Percentiles rank a stretch among this genome's conserved stretches.
These are phyloP conservation scores for Metopolophium dirhodum DNA, from an alignment of 1,140 invertebrate species.

Conservation along the genomic window DNA sequence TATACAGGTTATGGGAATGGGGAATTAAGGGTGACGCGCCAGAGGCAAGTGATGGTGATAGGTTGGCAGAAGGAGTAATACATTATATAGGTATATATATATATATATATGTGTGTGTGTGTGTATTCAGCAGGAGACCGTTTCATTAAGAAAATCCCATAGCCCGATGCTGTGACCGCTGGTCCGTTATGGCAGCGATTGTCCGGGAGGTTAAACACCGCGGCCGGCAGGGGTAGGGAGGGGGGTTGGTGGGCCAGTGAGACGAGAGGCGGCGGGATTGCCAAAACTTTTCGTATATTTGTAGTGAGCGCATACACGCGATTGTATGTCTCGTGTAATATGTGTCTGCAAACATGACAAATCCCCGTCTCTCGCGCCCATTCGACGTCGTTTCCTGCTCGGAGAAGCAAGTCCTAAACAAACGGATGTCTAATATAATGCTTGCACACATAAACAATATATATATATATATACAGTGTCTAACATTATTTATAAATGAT, in stretches of 20 bases:
- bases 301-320: not conserved
- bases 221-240: not conserved
- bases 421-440: not conserved
- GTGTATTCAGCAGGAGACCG: not conserved
- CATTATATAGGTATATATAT: not conserved
- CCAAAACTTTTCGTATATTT: constrained; percentile 47
- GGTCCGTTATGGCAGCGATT: constrained; percentile 42
- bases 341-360: constrained; percentile 39
- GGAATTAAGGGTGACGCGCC: not conserved
- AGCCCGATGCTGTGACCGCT: not conserved
- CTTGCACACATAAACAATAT: not conserved
- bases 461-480: not conserved
- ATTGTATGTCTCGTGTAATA: not conserved
- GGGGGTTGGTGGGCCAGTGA: not conserved
- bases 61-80: not conserved
- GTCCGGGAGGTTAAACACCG: not conserved
- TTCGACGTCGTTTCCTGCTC: not conserved
- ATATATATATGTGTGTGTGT: not conserved
- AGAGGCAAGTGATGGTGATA: not conserved
- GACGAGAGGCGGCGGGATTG: not conserved
- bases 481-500: constrained; percentile 27
- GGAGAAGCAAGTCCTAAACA: constrained; percentile 31
- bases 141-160: constrained; percentile 37
- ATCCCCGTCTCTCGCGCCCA: not conserved
- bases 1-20: not conserved